Percentiles rank a stretch among this genome's conserved stretches.
Evolutionary conservation across 2,113 vertebrate species (phyloP).

Genomic region (Glaucomys volans): DNA sequence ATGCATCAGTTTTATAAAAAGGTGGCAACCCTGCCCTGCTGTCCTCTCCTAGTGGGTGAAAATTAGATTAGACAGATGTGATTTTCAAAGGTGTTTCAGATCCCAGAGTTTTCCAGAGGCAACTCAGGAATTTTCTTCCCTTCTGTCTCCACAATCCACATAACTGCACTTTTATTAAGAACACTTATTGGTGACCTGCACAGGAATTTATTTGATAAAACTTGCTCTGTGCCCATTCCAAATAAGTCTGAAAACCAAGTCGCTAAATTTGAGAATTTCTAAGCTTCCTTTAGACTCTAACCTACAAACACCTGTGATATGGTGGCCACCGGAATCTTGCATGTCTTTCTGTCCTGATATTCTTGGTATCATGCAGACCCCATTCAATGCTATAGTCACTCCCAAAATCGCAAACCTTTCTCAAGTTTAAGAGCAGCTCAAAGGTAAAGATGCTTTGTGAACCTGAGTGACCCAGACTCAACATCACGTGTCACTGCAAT

Average conservation of each 20-base stretch:
- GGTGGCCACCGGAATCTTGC: neutral
- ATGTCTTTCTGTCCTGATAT: neutral
- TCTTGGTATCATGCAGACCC: neutral
- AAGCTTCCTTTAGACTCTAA: neutral
- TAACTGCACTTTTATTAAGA: neutral
- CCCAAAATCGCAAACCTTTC: neutral
- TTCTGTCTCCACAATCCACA: neutral
- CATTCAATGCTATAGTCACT: neutral
- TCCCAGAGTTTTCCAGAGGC: neutral
- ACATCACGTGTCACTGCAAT: neutral
- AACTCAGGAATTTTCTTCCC: neutral
- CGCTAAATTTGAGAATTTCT: neutral
- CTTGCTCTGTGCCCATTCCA: neutral
- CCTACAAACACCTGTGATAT: neutral
- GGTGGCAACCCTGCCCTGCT: neutral
- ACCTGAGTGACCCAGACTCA: neutral
- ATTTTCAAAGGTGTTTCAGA: slow-evolving; percentile 36
- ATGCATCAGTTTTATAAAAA: neutral
- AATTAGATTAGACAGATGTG: neutral
- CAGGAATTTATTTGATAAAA: neutral
- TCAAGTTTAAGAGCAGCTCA: neutral
- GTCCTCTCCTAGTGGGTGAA: neutral
- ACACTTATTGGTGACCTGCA: neutral
- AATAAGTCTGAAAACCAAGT: neutral
- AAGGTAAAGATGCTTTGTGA: neutral